Conservation (phyloP, 2,888 invertebrate genomes). For the Hecatera dysodea region DNA sequence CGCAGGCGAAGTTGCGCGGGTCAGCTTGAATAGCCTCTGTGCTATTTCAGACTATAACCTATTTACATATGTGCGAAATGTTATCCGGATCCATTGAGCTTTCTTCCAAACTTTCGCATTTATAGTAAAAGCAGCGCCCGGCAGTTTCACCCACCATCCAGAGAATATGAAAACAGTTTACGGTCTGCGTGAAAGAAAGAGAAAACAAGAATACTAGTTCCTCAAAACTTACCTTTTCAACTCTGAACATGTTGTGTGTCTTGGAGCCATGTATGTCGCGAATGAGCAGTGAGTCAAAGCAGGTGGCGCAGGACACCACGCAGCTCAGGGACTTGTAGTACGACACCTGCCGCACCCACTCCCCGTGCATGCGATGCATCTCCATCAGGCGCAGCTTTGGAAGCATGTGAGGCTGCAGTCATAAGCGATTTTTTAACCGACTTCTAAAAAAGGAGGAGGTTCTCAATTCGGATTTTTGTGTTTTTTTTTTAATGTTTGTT, state of each 20-base stretch:
- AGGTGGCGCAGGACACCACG: slow-evolving; percentile 93
- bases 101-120: too few species aligned
- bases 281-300: slow-evolving; percentile 91
- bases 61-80: too few species aligned
- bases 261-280: slow-evolving; percentile 91
- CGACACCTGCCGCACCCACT: slow-evolving; percentile 93
- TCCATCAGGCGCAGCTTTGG: slow-evolving; percentile 89
- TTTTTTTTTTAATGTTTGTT: too few species aligned
- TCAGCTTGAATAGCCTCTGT: too few species aligned
- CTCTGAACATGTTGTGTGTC: slow-evolving; percentile 90
- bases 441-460: too few species aligned
- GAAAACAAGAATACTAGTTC: neutral
- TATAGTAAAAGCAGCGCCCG: too few species aligned
- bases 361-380: slow-evolving; percentile 91
- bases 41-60: too few species aligned
- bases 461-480: too few species aligned
- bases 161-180: neutral
- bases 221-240: slow-evolving; percentile 82
- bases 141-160: too few species aligned
- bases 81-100: too few species aligned
- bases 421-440: too few species aligned
- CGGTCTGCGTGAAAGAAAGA: neutral
- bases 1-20: too few species aligned
- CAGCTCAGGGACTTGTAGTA: slow-evolving; percentile 92
- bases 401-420: slow-evolving; percentile 84